phyloP scores from a whole-genome alignment of 2,797 vertebrate species.

The Potorous gilbertii region DNA sequence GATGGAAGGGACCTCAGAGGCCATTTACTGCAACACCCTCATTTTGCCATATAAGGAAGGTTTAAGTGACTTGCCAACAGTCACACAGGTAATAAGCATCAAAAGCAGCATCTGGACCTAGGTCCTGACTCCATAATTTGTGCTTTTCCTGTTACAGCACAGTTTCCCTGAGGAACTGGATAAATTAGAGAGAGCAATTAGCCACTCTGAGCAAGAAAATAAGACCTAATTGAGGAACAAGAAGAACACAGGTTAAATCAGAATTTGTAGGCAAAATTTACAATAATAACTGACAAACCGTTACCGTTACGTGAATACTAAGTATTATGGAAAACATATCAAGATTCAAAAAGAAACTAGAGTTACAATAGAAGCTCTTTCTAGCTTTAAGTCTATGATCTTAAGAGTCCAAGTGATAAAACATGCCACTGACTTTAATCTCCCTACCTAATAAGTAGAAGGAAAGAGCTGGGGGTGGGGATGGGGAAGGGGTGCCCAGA shows the following conservation, averaged over 20 bases:
- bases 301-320: not conserved
- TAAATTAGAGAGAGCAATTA: not conserved
- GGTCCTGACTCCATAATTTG: not conserved
- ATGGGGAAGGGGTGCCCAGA: not conserved
- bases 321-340: not conserved
- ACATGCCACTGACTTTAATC: not conserved
- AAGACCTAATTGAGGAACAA: not conserved
- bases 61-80: not conserved
- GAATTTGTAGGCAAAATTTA: not conserved
- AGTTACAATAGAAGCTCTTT: not conserved
- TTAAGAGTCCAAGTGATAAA: not conserved
- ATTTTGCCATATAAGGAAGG: not conserved
- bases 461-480: not conserved
- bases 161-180: not conserved
- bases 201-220: not conserved
- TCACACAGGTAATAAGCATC: not conserved
- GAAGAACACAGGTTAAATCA: not conserved
- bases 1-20: not conserved
- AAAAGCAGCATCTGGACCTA: not conserved
- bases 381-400: not conserved
- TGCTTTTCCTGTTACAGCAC: not conserved
- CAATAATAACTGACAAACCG: not conserved
- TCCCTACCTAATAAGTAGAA: not conserved
- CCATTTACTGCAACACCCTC: not conserved
- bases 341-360: not conserved